phyloP scores from a whole-genome alignment of 2,888 invertebrate genomes.

The Ceriagrion tenellum region DNA sequence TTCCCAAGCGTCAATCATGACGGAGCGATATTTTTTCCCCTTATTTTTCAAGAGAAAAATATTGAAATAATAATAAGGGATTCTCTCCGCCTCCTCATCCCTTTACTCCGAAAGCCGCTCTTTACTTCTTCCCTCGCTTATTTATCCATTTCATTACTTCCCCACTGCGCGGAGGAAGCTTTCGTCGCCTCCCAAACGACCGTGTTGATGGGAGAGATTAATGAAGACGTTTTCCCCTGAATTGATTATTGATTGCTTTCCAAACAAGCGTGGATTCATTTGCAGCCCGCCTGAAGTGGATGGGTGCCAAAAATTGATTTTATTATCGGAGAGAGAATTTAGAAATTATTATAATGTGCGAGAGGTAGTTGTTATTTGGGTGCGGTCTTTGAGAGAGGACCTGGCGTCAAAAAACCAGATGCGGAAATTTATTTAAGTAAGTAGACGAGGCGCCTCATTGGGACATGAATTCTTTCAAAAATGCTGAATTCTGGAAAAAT shows the following conservation, averaged over 20 bases:
- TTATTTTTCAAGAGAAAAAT: constrained; percentile 7
- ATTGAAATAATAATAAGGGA: background rate
- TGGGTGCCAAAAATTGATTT: constrained; percentile 8
- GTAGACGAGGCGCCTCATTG: background rate
- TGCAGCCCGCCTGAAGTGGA: background rate
- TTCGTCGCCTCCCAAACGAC: background rate
- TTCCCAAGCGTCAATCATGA: constrained; percentile 24
- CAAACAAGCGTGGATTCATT: constrained; percentile 25
- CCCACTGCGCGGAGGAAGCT: background rate
- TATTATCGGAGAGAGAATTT: background rate
- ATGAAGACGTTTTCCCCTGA: constrained; percentile 20
- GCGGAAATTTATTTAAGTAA: background rate
- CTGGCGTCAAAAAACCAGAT: background rate
- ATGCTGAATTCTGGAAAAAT: too few species aligned
- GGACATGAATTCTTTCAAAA: too few species aligned
- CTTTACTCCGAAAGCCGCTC: background rate
- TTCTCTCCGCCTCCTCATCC: background rate
- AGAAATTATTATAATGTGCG: background rate
- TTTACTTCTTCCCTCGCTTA: constrained; percentile 22
- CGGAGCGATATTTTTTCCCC: background rate
- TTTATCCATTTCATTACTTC: constrained; percentile 46
- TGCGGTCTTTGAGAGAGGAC: background rate
- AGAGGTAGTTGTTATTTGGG: background rate
- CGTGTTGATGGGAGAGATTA: constrained; percentile 34
- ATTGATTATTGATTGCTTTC: constrained; percentile 46